These are phyloP conservation scores for Amphibalanus amphitrite DNA, from an alignment of 1,140 invertebrate species.

Conservation along the genomic window DNA sequence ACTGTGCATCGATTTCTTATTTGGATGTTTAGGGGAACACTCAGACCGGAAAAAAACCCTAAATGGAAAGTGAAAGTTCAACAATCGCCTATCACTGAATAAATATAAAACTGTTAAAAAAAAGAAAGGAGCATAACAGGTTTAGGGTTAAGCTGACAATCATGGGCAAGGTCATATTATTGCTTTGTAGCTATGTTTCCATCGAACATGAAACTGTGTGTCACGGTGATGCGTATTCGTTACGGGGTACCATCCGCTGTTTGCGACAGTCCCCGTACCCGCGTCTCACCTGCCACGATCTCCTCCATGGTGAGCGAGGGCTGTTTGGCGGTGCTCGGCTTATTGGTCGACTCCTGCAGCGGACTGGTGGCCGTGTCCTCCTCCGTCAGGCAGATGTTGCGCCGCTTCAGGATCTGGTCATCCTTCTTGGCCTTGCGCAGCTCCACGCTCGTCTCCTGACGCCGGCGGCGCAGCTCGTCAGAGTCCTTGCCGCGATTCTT, in stretches of 20 bases:
- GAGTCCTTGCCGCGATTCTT: slow-evolving; percentile 7
- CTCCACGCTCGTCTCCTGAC: slow-evolving; percentile 72
- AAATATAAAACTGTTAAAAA: no score
- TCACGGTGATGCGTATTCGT: no score
- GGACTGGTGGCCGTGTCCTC: slow-evolving; percentile 33
- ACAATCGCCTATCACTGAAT: no score
- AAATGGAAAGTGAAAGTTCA: no score
- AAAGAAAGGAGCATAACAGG: no score
- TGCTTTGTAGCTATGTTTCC: no score
- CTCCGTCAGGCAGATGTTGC: slow-evolving; percentile 50
- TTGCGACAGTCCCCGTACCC: no score
- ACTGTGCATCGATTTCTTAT: not conserved
- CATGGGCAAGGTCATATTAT: no score
- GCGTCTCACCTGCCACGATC: slow-evolving; percentile 17
- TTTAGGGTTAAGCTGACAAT: no score
- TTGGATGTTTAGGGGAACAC: not conserved
- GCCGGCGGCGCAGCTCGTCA: slow-evolving; percentile 67
- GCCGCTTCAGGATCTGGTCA: slow-evolving; percentile 82
- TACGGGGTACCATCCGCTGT: no score
- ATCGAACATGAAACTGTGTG: no score
- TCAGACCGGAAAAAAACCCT: slow-evolving; percentile 8
- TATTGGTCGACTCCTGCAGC: slow-evolving; percentile 28
- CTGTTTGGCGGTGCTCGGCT: slow-evolving; percentile 23
- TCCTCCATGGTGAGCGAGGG: slow-evolving; percentile 25
- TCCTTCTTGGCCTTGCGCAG: slow-evolving; percentile 85